Base-by-base conservation (phyloP, 2,797 vertebrate genomes). In the Tarsius wallacei region DNA sequence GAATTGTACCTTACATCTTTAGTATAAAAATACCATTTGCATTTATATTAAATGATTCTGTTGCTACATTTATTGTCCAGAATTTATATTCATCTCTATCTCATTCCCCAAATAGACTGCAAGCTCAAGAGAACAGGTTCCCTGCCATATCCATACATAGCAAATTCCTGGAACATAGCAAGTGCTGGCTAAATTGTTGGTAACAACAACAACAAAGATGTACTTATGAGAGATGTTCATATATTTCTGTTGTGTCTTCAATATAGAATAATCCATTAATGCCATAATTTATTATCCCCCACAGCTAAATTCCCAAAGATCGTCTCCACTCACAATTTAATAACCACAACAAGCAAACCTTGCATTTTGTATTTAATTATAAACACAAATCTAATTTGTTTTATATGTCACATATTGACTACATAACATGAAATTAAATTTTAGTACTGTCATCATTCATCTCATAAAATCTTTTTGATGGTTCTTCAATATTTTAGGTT, bases 401-500 rank as follows among this genome's bases (percentile, higher is more conserved):
- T 97, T 70, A 70, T 36, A 84, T 11, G 86, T 78, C n/a, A 95
- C 42, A 82, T 70, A 95, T 42, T 47, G 21, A 78, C 49, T 64
- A 31, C 51, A 15, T 86, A 94, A 71, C 73, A 80, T 19, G 4
- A 92, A 95, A 87, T 91, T 70, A 94, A 93, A 95, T 80, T 57
- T 96, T 63, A 80, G 5, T 82, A 10, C 49, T 90, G 2, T 85
- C 57, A 93, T 76, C 55, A 59, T 33, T 93, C 53, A 88, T 76
- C 57, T 94, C 76, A 74, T 61, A 92, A 84, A 97, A 76, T 47
- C 3, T 94, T 42, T 90, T 74, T 66, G 55, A 94, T 87, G 22
- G 24, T 51, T 90, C 11, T 11, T 83, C 89, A 93, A 91, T 91
- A 66, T 90, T 96, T 93, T 91, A 83, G 14, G 21, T 80, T 89